Conservation (phyloP, 2,888 invertebrate species). For the Caradrina clavipalpis region DNA sequence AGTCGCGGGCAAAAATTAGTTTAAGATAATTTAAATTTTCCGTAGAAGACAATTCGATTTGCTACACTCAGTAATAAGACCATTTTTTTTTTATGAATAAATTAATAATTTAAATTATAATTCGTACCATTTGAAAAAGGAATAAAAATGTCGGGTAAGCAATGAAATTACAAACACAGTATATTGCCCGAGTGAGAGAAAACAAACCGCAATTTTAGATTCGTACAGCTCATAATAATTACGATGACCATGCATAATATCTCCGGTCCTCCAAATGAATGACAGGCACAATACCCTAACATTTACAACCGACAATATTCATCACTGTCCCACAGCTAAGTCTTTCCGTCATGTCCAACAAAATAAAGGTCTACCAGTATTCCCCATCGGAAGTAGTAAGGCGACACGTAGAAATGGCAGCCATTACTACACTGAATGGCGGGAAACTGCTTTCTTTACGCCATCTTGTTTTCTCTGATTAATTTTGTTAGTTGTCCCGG, state of each 20-base stretch:
- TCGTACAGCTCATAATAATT: neutral
- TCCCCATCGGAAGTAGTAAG: slow-evolving; percentile 55
- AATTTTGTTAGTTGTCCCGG: slow-evolving; percentile 54
- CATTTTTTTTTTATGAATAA: too few relatives aligned
- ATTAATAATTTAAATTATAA: too few relatives aligned
- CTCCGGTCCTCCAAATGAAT: neutral
- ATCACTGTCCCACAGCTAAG: neutral
- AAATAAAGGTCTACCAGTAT: slow-evolving; percentile 39
- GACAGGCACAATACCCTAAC: neutral
- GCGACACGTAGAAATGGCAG: slow-evolving; percentile 55
- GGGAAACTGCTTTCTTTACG: slow-evolving; percentile 56
- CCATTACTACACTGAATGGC: slow-evolving; percentile 51
- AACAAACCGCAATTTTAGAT: neutral
- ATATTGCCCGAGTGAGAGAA: neutral
- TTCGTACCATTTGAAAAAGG: too few relatives aligned
- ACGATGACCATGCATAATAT: neutral
- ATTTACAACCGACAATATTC: neutral
- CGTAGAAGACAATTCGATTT: too few relatives aligned
- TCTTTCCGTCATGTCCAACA: slow-evolving; percentile 29
- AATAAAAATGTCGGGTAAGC: too few relatives aligned
- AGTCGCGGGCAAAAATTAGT: too few relatives aligned
- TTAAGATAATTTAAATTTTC: too few relatives aligned
- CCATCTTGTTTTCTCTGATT: slow-evolving; percentile 57
- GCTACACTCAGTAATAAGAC: too few relatives aligned
- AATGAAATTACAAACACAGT: too few relatives aligned